phyloP scores from a whole-genome alignment of 2,888 invertebrate genomes.

The Odontothrips loti region DNA sequence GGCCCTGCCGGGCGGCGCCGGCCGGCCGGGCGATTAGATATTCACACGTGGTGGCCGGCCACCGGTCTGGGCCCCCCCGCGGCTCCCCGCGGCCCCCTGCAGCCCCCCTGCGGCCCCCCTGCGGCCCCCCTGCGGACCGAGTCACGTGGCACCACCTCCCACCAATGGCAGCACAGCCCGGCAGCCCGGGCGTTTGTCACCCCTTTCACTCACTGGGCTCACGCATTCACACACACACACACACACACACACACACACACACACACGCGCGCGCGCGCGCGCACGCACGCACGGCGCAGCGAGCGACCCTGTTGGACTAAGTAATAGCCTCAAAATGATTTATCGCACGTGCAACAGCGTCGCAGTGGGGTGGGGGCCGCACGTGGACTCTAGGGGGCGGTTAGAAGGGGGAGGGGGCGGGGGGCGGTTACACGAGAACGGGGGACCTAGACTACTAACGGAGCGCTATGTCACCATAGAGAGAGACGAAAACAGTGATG shows the following conservation, averaged over 20 bases:
- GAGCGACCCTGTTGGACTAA: conserved; percentile 35
- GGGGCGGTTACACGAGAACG: background rate
- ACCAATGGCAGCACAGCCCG: background rate
- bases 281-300: conserved; percentile 35
- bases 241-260: background rate
- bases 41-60: background rate
- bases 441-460: too few species aligned
- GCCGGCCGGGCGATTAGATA: background rate
- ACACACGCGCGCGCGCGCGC: background rate
- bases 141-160: too few species aligned
- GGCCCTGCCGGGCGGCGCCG: conserved; percentile 29
- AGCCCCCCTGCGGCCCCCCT: too few species aligned
- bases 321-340: conserved; percentile 33
- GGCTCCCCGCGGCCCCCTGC: too few species aligned
- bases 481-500: background rate
- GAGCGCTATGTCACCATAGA: too few species aligned
- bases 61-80: too few species aligned
- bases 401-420: background rate
- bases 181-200: conserved; percentile 35
- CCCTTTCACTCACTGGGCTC: conserved; percentile 30
- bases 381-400: background rate
- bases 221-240: too few species aligned
- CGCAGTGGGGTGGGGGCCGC: too few species aligned
- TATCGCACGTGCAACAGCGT: conserved; percentile 10
- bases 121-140: too few species aligned